Evolutionary conservation across 64 coral and sea anemone genomes (phyloP).

Genomic region (Orbicella faveolata): DNA sequence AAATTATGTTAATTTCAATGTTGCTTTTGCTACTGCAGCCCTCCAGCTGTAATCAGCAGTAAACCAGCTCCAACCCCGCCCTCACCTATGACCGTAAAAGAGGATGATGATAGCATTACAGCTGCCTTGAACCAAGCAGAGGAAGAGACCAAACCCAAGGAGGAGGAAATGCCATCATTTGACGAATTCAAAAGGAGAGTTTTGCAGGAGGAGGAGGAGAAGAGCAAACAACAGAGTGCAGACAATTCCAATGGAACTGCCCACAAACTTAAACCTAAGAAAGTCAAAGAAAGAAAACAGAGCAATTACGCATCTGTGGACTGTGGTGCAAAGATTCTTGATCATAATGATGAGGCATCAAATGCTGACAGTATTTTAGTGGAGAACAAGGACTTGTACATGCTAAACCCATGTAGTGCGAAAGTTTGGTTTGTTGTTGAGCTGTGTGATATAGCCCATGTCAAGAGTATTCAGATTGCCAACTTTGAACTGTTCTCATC

Average conservation of each 20-base stretch:
- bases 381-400: slow-evolving; percentile 91
- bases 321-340: slow-evolving; percentile 89
- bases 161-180: slow-evolving; percentile 97
- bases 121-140: slow-evolving; percentile 82
- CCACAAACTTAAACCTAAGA: slow-evolving; percentile 66
- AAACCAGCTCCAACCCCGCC: neutral
- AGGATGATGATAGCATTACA: slow-evolving; percentile 83
- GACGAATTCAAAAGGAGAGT: slow-evolving; percentile 90
- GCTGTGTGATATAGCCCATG: slow-evolving; percentile 87
- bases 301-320: slow-evolving; percentile 90
- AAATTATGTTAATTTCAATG: neutral
- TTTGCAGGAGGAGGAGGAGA: slow-evolving; percentile 85
- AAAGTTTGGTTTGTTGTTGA: slow-evolving; percentile 96
- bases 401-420: slow-evolving; percentile 94
- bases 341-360: slow-evolving; percentile 77
- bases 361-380: slow-evolving; percentile 75
- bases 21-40: neutral
- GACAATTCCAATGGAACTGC: slow-evolving; percentile 29
- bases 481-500: slow-evolving; percentile 68
- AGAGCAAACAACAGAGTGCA: slow-evolving; percentile 62
- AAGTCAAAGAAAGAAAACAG: slow-evolving; percentile 85
- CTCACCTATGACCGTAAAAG: neutral
- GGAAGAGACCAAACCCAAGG: slow-evolving; percentile 61
- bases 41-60: slow-evolving; percentile 11
- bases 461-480: slow-evolving; percentile 93